A percentile compares a stretch with the other conserved stretches of the same genome.
Conservation (phyloP, 2,797 vertebrate species). For the Uromys caudimaculatus region DNA sequence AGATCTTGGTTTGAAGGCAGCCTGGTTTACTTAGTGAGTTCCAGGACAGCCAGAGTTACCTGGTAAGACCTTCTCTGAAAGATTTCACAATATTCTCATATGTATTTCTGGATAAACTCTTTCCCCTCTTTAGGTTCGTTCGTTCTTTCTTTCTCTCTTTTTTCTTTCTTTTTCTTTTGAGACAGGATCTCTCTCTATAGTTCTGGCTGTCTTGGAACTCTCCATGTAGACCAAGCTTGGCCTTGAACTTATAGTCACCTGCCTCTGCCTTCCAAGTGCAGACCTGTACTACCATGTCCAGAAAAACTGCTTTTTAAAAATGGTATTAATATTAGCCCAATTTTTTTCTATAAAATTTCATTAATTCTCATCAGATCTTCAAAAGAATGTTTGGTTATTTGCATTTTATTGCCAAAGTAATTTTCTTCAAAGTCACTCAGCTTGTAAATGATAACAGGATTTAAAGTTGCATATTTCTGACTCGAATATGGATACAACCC, state of each 20-base stretch:
- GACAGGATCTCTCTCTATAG: not conserved
- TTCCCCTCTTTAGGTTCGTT: not conserved
- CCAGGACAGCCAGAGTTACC: not conserved
- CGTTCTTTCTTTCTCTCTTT: not conserved
- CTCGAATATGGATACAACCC: not conserved
- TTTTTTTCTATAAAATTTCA: slow-evolving; percentile 56
- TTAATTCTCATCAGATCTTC: slow-evolving; percentile 50
- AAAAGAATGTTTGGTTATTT: slow-evolving; percentile 49
- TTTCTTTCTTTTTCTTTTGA: not conserved
- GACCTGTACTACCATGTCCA: not conserved
- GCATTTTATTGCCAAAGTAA: slow-evolving; percentile 54
- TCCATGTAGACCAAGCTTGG: not conserved
- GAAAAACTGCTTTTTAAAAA: slow-evolving; percentile 1
- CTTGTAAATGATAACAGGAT: slow-evolving; percentile 47
- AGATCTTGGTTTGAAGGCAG: not conserved
- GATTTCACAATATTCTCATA: slow-evolving; percentile 55
- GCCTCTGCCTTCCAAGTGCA: not conserved
- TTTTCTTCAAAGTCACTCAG: slow-evolving; percentile 51
- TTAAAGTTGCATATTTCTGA: slow-evolving; percentile 60
- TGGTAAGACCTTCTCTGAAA: not conserved
- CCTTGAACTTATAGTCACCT: not conserved
- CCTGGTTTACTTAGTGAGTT: not conserved
- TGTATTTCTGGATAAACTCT: slow-evolving; percentile 31
- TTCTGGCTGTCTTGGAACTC: not conserved
- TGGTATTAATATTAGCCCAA: slow-evolving; percentile 37